Conservation (phyloP, 2,888 invertebrate species). For the Priapulus caudatus region DNA sequence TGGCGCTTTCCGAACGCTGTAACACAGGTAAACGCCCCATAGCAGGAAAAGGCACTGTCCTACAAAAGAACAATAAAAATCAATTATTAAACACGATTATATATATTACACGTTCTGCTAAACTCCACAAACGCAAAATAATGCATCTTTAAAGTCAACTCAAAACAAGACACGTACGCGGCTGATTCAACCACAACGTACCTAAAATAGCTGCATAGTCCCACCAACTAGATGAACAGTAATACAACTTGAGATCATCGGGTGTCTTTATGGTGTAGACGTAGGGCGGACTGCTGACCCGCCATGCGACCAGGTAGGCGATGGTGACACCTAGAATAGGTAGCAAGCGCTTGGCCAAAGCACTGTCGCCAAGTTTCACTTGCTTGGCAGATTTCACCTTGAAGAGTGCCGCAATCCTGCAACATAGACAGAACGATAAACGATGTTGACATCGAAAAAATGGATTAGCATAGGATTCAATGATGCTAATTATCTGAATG, state of each 20-base stretch:
- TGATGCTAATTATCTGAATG: no score
- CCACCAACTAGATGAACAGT: conserved; percentile 82
- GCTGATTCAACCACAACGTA: no score
- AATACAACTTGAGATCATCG: conserved; percentile 65
- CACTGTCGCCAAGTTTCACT: conserved; percentile 80
- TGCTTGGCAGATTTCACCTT: conserved; percentile 85
- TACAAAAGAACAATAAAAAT: conserved; percentile 21
- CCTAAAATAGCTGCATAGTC: no score
- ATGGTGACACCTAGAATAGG: conserved; percentile 78
- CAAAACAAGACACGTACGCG: no score
- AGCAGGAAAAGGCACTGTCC: conserved; percentile 39
- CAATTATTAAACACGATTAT: no score
- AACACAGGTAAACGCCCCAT: conserved; percentile 42
- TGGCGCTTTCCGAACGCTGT: conserved; percentile 57
- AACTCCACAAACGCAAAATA: no score
- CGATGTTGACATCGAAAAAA: no score
- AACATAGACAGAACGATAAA: no score
- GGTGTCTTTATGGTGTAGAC: conserved; percentile 60
- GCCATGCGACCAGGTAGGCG: conserved; percentile 80
- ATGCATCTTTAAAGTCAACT: no score
- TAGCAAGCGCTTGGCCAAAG: conserved; percentile 80
- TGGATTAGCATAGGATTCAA: no score
- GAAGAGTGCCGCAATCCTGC: no score
- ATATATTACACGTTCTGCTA: no score
- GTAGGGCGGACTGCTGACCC: conserved; percentile 68